Evolutionary conservation across 1,140 invertebrate genomes (phyloP).

Genomic region (Bicyclus anynana): DNA sequence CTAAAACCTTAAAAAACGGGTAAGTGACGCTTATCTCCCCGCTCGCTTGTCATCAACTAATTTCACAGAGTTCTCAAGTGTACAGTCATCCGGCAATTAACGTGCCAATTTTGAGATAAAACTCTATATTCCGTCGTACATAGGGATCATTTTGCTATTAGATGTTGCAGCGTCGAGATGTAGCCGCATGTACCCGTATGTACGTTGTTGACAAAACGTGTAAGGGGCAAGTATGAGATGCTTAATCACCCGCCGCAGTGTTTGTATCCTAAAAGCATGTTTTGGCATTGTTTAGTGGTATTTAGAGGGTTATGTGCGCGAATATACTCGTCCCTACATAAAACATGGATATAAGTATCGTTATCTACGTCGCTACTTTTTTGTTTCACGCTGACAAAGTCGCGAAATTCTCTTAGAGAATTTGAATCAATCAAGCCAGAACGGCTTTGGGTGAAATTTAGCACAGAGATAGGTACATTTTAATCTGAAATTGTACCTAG

Average conservation of each 20-base stretch:
- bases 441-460: no score
- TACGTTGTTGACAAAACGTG: constrained; percentile 17
- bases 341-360: no score
- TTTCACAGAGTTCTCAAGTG: constrained; percentile 16
- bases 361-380: no score
- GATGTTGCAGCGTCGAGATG: background rate
- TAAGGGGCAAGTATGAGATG: constrained; percentile 17
- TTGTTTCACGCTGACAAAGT: no score
- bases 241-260: constrained; percentile 18
- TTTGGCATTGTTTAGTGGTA: constrained; percentile 15
- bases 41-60: constrained; percentile 21
- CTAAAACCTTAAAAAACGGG: constrained; percentile 22
- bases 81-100: constrained; percentile 1
- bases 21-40: constrained; percentile 26
- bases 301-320: background rate
- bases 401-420: no score
- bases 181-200: constrained; percentile 1
- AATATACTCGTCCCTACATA: background rate
- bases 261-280: constrained; percentile 16
- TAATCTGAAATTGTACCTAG: no score
- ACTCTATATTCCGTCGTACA: background rate
- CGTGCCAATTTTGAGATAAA: background rate
- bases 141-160: constrained; percentile 6
- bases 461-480: no score
- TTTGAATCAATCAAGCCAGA: no score